Evolutionary conservation across 2,888 invertebrate genomes (phyloP), one percentile per base, ranked within the genome.

Genomic region (Eilema caniola): DNA sequence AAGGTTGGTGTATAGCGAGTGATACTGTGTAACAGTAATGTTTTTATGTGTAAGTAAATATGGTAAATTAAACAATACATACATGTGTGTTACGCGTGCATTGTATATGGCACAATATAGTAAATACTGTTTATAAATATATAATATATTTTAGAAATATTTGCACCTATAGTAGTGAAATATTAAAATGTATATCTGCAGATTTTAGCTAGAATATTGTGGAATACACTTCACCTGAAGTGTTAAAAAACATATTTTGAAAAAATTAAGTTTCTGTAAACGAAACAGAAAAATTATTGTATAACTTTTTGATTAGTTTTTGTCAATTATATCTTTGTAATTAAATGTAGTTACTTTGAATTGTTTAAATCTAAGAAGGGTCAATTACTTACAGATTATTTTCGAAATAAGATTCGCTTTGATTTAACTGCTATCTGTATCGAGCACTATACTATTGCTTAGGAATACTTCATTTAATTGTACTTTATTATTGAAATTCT

Each of bases 111-210:
- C 94, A 94, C 95, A 92, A 85, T 86, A 91, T 94, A 93, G 91
- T 86, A 83, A 90, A 89, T 91, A 92, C 87, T 84, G 89, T 93
- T 93, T 91, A 93, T 93, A 93, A 93, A 91, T 92, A 93, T 91
- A 88, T 86, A 85, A 92, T 92, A 93, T 95, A 95, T 95, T 95
- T 95, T 94, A 95, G 95, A 93, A 90, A 92, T 95, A 95, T 95
- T 95, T 95, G 95, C 95, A 95, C 95, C 93, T 90, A 92, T 91
- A 90, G 95, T 94, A 95, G 94, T 92, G 91, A 86, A 92, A 91
- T 93, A 92, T 90, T 90, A 89, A 88, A 90, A 90, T 91, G 92
- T 94, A 92, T 93, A 93, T 92, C 92, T 90, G 95, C 95, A 93
- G 93, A 90, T 88, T 88, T 90, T 93, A 93, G 92, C 88, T 93